These are phyloP conservation scores for Andricus curvator DNA, from an alignment of 2,888 invertebrate genomes.

Conservation along the genomic window DNA sequence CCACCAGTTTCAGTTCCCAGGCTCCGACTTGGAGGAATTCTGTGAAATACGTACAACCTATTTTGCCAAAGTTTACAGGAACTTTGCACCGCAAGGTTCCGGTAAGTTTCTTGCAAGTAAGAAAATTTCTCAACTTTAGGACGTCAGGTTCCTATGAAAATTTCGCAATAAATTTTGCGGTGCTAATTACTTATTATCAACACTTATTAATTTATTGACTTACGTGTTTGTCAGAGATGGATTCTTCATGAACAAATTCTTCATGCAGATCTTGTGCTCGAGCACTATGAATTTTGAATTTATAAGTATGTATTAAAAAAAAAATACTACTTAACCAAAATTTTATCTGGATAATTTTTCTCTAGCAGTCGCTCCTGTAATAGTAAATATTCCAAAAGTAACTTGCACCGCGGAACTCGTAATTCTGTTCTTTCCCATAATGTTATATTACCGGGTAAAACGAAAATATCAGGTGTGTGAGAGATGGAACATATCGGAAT, in stretches of 20 bases:
- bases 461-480: constrained; percentile 66
- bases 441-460: constrained; percentile 67
- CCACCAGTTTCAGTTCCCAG: neutral
- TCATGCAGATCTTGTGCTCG: constrained; percentile 34
- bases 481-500: constrained; percentile 62
- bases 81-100: too few species aligned
- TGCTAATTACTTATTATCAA: neutral
- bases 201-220: constrained; percentile 28
- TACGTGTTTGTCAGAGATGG: constrained; percentile 11
- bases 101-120: neutral
- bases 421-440: neutral
- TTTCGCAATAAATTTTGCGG: neutral
- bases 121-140: neutral
- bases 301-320: neutral
- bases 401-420: neutral
- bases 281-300: constrained; percentile 16
- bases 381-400: neutral
- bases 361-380: constrained; percentile 24
- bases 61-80: too few species aligned
- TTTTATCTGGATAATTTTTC: neutral
- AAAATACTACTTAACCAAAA: neutral
- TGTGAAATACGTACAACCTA: neutral
- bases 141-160: too few species aligned
- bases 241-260: constrained; percentile 28
- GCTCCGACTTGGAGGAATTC: neutral